These are phyloP conservation scores for Folsomia manolachei DNA, from an alignment of 2,888 invertebrate genomes.

Conservation along the genomic window DNA sequence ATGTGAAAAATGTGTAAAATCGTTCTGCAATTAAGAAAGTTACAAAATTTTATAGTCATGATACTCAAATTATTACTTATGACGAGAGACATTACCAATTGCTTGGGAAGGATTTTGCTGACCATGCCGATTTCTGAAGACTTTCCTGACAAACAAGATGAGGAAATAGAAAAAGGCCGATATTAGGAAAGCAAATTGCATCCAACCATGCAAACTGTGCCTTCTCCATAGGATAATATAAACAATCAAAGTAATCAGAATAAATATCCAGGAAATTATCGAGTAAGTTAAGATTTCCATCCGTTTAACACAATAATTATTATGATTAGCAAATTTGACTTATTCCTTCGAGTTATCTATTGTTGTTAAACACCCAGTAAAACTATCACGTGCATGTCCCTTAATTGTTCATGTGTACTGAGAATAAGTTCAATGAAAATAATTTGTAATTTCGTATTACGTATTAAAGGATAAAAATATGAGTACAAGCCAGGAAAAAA, in stretches of 20 bases:
- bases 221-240: background rate
- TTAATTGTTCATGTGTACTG: no score
- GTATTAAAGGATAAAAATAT: no score
- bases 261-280: background rate
- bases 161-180: background rate
- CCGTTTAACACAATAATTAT: no score
- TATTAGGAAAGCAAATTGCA: background rate
- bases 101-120: background rate
- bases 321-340: no score
- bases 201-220: conserved; percentile 1
- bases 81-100: no score
- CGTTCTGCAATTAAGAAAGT: background rate
- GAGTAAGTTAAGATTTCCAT: background rate
- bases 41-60: background rate
- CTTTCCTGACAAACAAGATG: background rate
- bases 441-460: no score
- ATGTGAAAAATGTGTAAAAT: background rate
- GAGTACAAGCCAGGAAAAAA: no score
- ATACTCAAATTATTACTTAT: background rate
- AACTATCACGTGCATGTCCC: no score
- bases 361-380: no score
- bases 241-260: background rate
- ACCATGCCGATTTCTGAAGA: background rate
- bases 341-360: no score
- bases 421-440: no score